phyloP scores from a whole-genome alignment of 2,797 vertebrate genomes.

The Hippocampus kuda region DNA sequence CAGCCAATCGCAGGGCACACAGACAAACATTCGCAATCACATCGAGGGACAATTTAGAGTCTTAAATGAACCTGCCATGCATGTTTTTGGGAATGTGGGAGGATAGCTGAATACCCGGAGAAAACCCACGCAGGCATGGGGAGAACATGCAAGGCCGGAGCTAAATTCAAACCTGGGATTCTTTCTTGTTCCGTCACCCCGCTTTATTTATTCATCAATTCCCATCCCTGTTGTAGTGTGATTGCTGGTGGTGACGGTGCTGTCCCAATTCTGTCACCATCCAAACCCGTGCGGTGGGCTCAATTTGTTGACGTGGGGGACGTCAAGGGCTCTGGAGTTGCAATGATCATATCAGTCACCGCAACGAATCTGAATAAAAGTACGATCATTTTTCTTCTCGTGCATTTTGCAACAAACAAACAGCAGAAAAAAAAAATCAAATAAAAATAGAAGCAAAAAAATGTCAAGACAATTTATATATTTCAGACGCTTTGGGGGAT shows the following conservation, averaged over 20 bases:
- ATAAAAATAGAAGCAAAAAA: not conserved
- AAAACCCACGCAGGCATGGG: too few relatives aligned
- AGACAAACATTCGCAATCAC: too few relatives aligned
- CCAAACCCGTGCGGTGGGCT: slow-evolving; percentile 41
- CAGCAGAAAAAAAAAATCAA: too few relatives aligned
- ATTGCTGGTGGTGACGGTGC: slow-evolving; percentile 37
- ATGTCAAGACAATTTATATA: not conserved
- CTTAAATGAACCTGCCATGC: too few relatives aligned
- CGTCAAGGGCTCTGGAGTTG: slow-evolving; percentile 21
- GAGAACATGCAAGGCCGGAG: too few relatives aligned
- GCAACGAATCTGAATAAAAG: not conserved
- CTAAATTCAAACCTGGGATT: not conserved
- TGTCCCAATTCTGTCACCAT: slow-evolving; percentile 63
- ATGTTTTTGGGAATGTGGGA: too few relatives aligned
- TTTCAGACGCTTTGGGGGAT: not conserved
- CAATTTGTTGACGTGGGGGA: slow-evolving; percentile 25
- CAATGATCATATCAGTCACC: slow-evolving; percentile 21
- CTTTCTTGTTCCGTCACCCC: slow-evolving; percentile 46
- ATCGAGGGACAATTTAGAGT: too few relatives aligned
- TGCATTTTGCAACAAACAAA: too few relatives aligned
- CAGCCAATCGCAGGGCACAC: too few relatives aligned
- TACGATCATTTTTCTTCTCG: not conserved
- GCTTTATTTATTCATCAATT: slow-evolving; percentile 61
- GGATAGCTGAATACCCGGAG: too few relatives aligned
- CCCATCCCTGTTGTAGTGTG: slow-evolving; percentile 40